These are phyloP conservation scores for Pardosa pseudoannulata DNA, from an alignment of 2,888 invertebrate species.

Conservation along the genomic window DNA sequence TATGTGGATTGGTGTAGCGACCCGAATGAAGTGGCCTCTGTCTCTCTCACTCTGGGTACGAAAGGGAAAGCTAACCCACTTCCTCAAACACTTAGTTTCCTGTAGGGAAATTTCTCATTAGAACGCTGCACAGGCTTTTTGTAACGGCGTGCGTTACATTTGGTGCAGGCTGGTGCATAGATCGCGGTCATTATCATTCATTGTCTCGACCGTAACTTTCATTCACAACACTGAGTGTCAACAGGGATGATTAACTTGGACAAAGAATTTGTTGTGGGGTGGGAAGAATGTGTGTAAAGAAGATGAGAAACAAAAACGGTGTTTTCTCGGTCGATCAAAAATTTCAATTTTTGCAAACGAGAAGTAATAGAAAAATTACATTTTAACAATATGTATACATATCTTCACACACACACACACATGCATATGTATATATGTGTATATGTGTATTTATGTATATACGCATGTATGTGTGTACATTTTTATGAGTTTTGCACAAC, in stretches of 20 bases:
- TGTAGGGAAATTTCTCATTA: slow-evolving; percentile 67
- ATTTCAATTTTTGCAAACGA: too few species aligned
- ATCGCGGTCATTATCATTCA: slow-evolving; percentile 63
- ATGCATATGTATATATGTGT: too few species aligned
- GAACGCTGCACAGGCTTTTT: slow-evolving; percentile 47
- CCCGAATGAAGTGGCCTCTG: slow-evolving; percentile 49
- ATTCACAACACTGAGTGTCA: slow-evolving; percentile 22
- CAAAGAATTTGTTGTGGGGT: too few species aligned
- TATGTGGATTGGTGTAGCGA: slow-evolving; percentile 64
- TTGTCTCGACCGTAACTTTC: slow-evolving; percentile 17
- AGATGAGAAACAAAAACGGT: too few species aligned
- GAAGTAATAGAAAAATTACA: too few species aligned
- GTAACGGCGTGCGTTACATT: slow-evolving; percentile 23
- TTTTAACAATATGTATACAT: too few species aligned
- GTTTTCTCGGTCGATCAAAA: too few species aligned
- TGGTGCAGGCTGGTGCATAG: slow-evolving; percentile 42
- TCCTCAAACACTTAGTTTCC: slow-evolving; percentile 53
- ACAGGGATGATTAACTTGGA: slow-evolving; percentile 5
- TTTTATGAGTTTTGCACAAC: too few species aligned
- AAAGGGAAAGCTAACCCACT: slow-evolving; percentile 69
- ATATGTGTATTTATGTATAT: too few species aligned
- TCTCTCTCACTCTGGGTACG: slow-evolving; percentile 55
- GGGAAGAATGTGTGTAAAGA: too few species aligned
- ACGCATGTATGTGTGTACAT: too few species aligned
- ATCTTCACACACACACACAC: too few species aligned